phyloP scores from a whole-genome alignment of 35 echinoderm and acorn worm genomes.

The Stichopus chloronotus region DNA sequence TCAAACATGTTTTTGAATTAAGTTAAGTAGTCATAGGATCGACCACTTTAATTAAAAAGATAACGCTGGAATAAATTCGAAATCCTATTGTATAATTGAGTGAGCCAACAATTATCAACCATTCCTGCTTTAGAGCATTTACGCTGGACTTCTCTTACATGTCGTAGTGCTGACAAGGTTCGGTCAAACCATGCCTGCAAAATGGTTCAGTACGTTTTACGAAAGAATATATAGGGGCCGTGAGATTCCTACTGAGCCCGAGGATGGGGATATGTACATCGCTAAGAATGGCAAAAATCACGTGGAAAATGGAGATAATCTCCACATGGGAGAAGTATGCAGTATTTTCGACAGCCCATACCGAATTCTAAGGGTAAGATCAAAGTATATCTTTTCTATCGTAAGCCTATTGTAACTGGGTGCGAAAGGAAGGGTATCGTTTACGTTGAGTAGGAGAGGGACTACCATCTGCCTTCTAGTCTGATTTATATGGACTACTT shows the following conservation, averaged over 20 bases:
- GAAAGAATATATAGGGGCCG: conserved; percentile 24
- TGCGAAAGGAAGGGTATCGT: not conserved
- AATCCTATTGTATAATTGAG: too few species aligned
- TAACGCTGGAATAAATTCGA: too few species aligned
- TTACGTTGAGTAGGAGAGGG: too few species aligned
- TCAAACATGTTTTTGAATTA: too few species aligned
- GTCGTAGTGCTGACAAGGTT: not conserved
- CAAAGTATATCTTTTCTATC: not conserved
- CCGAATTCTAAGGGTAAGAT: conserved; percentile 55
- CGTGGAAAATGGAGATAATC: conserved; percentile 7
- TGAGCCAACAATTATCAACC: too few species aligned
- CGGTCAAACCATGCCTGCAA: conserved; percentile 24
- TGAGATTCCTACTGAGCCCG: conserved; percentile 27
- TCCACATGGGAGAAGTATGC: conserved; percentile 53
- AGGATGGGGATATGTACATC: conserved; percentile 20
- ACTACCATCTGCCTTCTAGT: too few species aligned
- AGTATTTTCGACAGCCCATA: conserved; percentile 59
- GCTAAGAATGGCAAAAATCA: not conserved
- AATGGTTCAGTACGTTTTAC: conserved; percentile 40
- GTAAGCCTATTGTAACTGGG: not conserved
- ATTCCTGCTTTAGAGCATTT: too few species aligned
- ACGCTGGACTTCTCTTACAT: not conserved
- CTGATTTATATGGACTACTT: too few species aligned
- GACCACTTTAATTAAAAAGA: too few species aligned
- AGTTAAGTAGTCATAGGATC: too few species aligned